Percentiles rank a stretch among this genome's conserved stretches.
Evolutionary conservation across 1,140 invertebrate species (phyloP).

Genomic region (Lerema accius): DNA sequence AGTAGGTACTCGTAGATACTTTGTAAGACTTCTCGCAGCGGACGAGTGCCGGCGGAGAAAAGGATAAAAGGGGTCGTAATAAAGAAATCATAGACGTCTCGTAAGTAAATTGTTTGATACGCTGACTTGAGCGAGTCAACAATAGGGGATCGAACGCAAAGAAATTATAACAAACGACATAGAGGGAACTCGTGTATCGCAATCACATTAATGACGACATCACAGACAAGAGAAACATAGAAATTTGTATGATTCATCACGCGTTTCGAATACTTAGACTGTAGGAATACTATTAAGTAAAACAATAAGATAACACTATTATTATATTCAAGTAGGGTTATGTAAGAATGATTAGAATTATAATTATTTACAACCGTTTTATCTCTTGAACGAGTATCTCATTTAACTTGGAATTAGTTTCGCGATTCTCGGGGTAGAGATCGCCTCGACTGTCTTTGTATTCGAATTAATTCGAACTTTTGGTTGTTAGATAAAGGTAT

Average conservation of each 20-base stretch:
- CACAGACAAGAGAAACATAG: conserved; percentile 47
- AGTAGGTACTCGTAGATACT: conserved; percentile 34
- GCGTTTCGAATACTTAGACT: conserved; percentile 10
- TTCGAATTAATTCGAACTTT: conserved; percentile 72
- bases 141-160: conserved; percentile 49
- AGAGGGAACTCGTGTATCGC: conserved; percentile 45
- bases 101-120: conserved; percentile 70
- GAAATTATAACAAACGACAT: conserved; percentile 51
- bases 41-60: conserved; percentile 50
- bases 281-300: conserved; percentile 33
- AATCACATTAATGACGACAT: conserved; percentile 64
- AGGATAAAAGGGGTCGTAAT: conserved; percentile 61
- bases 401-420: conserved; percentile 74
- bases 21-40: conserved; percentile 48
- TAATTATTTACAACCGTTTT: conserved; percentile 61
- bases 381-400: conserved; percentile 61
- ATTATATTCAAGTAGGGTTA: conserved; percentile 3
- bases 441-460: conserved; percentile 64
- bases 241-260: conserved; percentile 49
- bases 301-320: conserved; percentile 39
- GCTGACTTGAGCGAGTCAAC: conserved; percentile 50
- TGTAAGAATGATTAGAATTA: conserved; percentile 56
- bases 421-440: conserved; percentile 58
- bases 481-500: conserved; percentile 70
- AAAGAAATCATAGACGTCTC: conserved; percentile 72